Evolutionary conservation across 2,113 vertebrate genomes (phyloP), one percentile per base, ranked within the genome.

Genomic region (Menura novaehollandiae): DNA sequence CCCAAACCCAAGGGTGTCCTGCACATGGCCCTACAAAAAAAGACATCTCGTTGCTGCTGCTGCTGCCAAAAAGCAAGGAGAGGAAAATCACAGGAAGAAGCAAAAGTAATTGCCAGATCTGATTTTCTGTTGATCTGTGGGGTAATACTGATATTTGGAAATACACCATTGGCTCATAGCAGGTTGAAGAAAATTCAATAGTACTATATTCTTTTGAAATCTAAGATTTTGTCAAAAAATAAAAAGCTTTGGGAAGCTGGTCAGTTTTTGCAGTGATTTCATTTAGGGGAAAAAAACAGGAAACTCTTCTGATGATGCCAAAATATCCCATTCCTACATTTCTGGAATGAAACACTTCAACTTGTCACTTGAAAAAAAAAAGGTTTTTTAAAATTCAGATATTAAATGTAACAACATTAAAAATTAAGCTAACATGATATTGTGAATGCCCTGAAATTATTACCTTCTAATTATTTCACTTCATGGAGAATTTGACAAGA

Each of bases 1-100:
- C 33, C 17, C 28, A 62, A 75, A 55, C 27, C 14, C 68, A 43
- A 20, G 5, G 7, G 22, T 41, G 32, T 33, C 23, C 63, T 80
- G 41, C 23, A 69, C 23, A 41, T 13, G 56, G 41, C 6, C 26
- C 28, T 49, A 6, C 30, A 62, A 43, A 5, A 83, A 41, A 49
- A 59, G 6, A 15, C 32, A 88, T 51, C 63, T 55, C 52, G 68
- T 13, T 0, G 0, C 9, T 32, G 7, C 46, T 56, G 14, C 32
- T 69, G 32, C 41, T 43, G 49, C 11, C 3, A 2, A 28, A 41
- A 81, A n/a, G 7, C 14, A 66, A 37, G 20, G 21, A 77, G 13
- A 39, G 7, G 9, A 86, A 91, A 91, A 41, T 63, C 72, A 74
- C 33, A 43, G 43, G 33, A 67, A 67, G 47, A 78, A 87, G 15